Base-by-base conservation (phyloP, 2,113 vertebrate species). In the Bettongia penicillata region DNA sequence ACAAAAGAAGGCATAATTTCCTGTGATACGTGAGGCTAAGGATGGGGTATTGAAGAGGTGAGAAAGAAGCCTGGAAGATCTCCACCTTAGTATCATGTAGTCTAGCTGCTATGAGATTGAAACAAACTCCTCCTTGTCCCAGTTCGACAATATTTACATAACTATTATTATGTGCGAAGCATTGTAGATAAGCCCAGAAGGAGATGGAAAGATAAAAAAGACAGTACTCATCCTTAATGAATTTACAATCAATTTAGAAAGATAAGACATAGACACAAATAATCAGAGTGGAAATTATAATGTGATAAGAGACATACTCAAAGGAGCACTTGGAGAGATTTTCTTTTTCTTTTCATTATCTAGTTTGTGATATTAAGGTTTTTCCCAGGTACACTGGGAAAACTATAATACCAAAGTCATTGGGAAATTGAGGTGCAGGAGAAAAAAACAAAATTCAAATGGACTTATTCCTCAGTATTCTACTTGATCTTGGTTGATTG, bases 1-100 rank as follows among this genome's bases (percentile, higher is more conserved):
- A 92, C 98, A 96, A 92, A 99, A 98, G 97, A 98, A 23, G 2
- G 98, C 99, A 49, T 99, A 98, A 91, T 47, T 51, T 8, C 84
- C 90, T 93, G 43, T 53, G 51, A 53, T 77, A 90, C 28, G 3
- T 6, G 10, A 95, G 51, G 43, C 3, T 11, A 6, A 19, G 0
- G 49, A 7, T 91, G 22, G n/a, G 12, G 0, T 1, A 31, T 8
- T 77, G 43, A 25, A 37, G 25, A 43, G 57, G 19, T 84, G 68
- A 43, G 2, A 7, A 84, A 84, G 68, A 2, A 84, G 68, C 68
- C 57, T 37, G 57, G 28, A 68, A 37, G 28, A 68, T 31, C 57
- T 68, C 11, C 3, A 68, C 28, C 16, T 84, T 84, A 84, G n/a
- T 84, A 68, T 68, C 8, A 84, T 43, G 43, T 84, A 84, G 68